These are phyloP conservation scores for Planiliza haematocheilus DNA, from an alignment of 2,113 vertebrate species.

Conservation along the genomic window DNA sequence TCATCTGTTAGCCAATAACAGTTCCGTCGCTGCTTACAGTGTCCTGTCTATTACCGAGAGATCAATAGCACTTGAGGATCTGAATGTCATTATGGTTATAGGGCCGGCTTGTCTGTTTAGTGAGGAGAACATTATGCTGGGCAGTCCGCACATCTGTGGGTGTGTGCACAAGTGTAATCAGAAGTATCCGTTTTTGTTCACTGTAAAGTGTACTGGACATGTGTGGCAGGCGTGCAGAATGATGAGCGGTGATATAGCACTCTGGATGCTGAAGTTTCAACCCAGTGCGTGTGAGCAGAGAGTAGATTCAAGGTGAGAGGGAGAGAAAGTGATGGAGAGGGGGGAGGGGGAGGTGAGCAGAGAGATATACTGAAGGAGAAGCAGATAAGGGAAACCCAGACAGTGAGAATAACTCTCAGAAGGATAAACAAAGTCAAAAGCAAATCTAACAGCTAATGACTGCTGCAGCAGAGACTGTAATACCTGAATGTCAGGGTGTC, in stretches of 20 bases:
- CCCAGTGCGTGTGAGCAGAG: conserved; percentile 1
- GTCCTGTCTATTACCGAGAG: conserved; percentile 60
- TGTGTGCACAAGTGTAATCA: conserved; percentile 49
- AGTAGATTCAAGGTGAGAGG: conserved; percentile 53
- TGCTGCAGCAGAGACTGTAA: neutral
- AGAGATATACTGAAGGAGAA: conserved; percentile 21
- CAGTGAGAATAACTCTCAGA: conserved; percentile 40
- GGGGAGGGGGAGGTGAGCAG: conserved; percentile 26
- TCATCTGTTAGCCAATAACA: conserved; percentile 37
- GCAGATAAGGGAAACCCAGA: conserved; percentile 29
- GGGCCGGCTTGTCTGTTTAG: conserved; percentile 65
- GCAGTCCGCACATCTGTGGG: conserved; percentile 23
- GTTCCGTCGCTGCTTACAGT: conserved; percentile 44
- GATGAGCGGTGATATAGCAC: conserved; percentile 5
- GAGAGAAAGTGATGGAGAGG: conserved; percentile 30
- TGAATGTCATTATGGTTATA: conserved; percentile 77
- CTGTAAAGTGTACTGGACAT: conserved; percentile 38
- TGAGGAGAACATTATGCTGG: conserved; percentile 72
- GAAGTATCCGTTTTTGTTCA: conserved; percentile 42
- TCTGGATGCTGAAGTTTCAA: conserved; percentile 37
- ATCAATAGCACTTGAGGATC: conserved; percentile 78
- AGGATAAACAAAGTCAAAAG: conserved; percentile 5
- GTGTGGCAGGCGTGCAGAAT: conserved; percentile 27
- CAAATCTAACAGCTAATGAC: neutral
- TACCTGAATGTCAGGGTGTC: neutral